Percentiles rank a stretch among this genome's conserved stretches.
Evolutionary conservation across 2,888 invertebrate genomes (phyloP).

Genomic region (Glomeris marginata): DNA sequence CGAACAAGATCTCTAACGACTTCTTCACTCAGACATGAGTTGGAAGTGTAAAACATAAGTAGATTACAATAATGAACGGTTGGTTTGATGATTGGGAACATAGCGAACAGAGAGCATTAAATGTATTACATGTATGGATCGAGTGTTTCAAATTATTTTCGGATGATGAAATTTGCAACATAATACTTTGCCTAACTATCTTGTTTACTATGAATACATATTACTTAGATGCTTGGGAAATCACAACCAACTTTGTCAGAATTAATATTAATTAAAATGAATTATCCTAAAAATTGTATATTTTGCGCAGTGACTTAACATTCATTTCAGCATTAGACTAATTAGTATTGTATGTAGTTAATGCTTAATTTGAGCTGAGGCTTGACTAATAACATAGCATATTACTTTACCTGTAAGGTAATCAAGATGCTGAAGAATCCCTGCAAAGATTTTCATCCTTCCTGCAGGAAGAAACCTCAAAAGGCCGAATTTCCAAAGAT

Average conservation of each 20-base stretch:
- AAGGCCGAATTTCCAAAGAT: constrained; percentile 54
- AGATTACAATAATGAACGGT: too few relatives aligned
- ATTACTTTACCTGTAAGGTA: constrained; percentile 28
- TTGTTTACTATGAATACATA: not conserved
- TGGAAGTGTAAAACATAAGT: too few relatives aligned
- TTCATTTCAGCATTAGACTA: not conserved
- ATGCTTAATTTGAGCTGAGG: not conserved
- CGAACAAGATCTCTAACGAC: too few relatives aligned
- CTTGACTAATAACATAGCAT: not conserved
- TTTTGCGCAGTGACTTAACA: not conserved
- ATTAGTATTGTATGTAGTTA: not conserved
- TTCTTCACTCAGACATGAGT: too few relatives aligned
- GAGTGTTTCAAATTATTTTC: not conserved
- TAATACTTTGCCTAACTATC: not conserved
- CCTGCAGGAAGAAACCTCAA: constrained; percentile 53
- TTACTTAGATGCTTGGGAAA: too few relatives aligned
- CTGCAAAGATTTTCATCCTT: constrained; percentile 58
- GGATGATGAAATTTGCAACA: not conserved
- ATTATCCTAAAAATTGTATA: not conserved
- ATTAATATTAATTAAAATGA: not conserved
- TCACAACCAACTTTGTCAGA: not conserved
- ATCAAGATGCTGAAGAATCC: constrained; percentile 52
- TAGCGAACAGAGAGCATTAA: too few relatives aligned
- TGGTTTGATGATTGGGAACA: too few relatives aligned
- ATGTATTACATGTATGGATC: too few relatives aligned